Conservation (phyloP, 2,113 vertebrate species). For the Larimichthys crocea region DNA sequence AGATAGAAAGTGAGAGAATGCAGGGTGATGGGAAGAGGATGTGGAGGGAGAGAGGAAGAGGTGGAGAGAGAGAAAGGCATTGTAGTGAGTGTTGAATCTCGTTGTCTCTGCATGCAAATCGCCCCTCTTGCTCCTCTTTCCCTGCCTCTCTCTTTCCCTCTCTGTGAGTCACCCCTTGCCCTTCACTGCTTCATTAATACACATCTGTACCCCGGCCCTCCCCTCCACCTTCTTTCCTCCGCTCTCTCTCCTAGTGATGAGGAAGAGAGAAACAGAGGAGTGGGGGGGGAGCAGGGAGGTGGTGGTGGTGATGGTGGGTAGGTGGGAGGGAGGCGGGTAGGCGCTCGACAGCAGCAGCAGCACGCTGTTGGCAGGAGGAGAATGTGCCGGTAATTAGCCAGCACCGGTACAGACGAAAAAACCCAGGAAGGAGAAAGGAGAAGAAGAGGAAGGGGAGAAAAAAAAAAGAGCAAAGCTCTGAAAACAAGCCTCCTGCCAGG, state of each 20-base stretch:
- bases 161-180: slow-evolving; percentile 80
- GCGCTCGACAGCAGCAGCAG: slow-evolving; percentile 78
- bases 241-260: slow-evolving; percentile 58
- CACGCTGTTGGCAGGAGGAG: slow-evolving; percentile 78
- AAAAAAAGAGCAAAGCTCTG: slow-evolving; percentile 76
- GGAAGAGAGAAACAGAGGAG: slow-evolving; percentile 67
- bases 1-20: slow-evolving; percentile 36
- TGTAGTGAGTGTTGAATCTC: slow-evolving; percentile 71
- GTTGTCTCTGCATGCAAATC: slow-evolving; percentile 81
- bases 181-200: slow-evolving; percentile 84
- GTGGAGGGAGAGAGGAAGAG: slow-evolving; percentile 37
- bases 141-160: slow-evolving; percentile 45
- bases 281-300: slow-evolving; percentile 26
- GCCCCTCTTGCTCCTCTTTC: slow-evolving; percentile 62
- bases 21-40: slow-evolving; percentile 61
- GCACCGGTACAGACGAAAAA: slow-evolving; percentile 80
- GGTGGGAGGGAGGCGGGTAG: slow-evolving; percentile 42
- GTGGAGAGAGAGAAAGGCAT: slow-evolving; percentile 44
- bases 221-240: slow-evolving; percentile 57
- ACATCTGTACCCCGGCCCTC: slow-evolving; percentile 76
- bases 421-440: slow-evolving; percentile 73
- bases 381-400: slow-evolving; percentile 82
- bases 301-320: no score
- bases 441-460: slow-evolving; percentile 42
- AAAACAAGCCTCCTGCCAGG: slow-evolving; percentile 84